Evolutionary conservation across 2,797 vertebrate genomes (phyloP).

Genomic region (Rachycentron canadum): DNA sequence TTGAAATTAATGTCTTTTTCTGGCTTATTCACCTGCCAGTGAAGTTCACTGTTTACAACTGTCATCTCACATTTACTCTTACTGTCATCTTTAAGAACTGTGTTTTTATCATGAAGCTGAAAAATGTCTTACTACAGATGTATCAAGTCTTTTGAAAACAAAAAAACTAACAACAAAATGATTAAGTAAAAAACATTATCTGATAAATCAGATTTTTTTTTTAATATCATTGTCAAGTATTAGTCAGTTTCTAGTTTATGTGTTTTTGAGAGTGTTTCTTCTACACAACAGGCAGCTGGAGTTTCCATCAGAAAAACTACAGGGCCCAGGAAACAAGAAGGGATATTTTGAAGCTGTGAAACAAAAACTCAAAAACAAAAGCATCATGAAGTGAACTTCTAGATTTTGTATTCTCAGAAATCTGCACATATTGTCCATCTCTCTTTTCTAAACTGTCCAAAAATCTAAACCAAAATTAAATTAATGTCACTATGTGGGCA

Average conservation of each 20-base stretch:
- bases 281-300: slow-evolving; percentile 3
- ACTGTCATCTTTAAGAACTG: background rate
- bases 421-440: too few relatives aligned
- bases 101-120: too few relatives aligned
- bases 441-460: background rate
- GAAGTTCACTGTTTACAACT: background rate
- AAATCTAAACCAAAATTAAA: background rate
- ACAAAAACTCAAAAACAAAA: slow-evolving; percentile 15
- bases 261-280: slow-evolving; percentile 41
- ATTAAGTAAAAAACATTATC: background rate
- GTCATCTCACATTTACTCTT: background rate
- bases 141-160: too few relatives aligned
- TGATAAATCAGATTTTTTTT: background rate
- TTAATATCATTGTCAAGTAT: background rate
- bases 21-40: background rate
- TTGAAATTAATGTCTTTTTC: background rate
- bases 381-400: background rate
- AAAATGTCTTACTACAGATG: too few relatives aligned
- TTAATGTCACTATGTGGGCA: background rate
- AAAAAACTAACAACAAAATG: too few relatives aligned
- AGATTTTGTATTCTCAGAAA: background rate
- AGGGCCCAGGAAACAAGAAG: slow-evolving; percentile 28
- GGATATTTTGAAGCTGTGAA: slow-evolving; percentile 3
- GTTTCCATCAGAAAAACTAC: slow-evolving; percentile 39
- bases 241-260: background rate